Evolutionary conservation across 2,888 invertebrate species (phyloP), one percentile per base, ranked within the genome.

Genomic region (Athetis lepigone): DNA sequence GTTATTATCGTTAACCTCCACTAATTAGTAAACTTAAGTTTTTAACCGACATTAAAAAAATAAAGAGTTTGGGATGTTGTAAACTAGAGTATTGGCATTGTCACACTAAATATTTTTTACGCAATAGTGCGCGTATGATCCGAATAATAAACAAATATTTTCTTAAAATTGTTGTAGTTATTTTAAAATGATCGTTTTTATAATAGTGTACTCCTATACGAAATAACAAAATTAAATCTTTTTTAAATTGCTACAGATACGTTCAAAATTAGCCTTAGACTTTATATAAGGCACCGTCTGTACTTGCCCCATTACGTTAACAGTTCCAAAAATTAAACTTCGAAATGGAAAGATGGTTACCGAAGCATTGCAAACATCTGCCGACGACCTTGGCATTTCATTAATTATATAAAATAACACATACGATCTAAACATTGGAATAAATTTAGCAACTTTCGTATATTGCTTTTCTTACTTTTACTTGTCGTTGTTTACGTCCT

Each of bases 341-440:
- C 58, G 46, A 16, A 71, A 75, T 21, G 8, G 43, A 59, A 16
- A 21, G 23, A 57, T 50, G 51, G 56, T 61, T 25, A 39, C 25
- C 13, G 19, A 37, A 52, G 37, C 42, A 47, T 75, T 58, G 75
- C 71, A 43, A 9, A 52, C 51, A 50, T 59, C 19, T 69, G 8
- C 11, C 7, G 13, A 51, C 50, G 67, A 76, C 77, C 77, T 77
- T 77, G 76, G 64, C 55, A 77, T 77, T 77, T 78, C 8, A 64
- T 47, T 78, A 64, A 64, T 47, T 52, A 54, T 60, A 51, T 27
- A 36, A 65, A 59, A 69, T 57, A 63, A 59, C 27, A 75, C 11
- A 47, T 29, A 57, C 66, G 36, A 51, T 76, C 66, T 77, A 75
- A 70, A 58, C 39, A 60, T 39, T 13, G 8, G 3, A 13, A 11